These are phyloP conservation scores for Stomatorhinus walkeri DNA, from an alignment of 2,797 vertebrate genomes.

Conservation along the genomic window DNA sequence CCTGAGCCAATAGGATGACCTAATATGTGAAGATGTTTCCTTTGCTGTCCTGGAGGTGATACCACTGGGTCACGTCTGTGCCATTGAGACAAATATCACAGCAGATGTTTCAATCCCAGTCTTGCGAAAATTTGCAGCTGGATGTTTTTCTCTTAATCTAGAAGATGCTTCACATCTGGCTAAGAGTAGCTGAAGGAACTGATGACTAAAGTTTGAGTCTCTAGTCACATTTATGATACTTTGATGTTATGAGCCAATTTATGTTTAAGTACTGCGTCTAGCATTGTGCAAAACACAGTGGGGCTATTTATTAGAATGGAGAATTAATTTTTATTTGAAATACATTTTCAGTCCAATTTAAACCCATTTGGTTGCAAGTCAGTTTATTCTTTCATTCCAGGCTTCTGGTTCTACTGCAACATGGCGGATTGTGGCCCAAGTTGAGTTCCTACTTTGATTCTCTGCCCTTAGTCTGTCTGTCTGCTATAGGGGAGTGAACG, in stretches of 20 bases:
- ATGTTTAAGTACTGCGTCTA: neutral
- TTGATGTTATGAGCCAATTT: neutral
- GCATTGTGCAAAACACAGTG: neutral
- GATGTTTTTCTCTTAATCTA: neutral
- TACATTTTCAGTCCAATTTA: neutral
- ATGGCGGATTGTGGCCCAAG: neutral
- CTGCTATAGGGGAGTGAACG: neutral
- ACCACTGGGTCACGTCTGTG: neutral
- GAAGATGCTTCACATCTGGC: neutral
- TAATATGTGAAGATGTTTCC: neutral
- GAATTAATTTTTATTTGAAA: neutral
- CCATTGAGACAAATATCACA: neutral
- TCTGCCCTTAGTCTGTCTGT: neutral
- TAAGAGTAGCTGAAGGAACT: neutral
- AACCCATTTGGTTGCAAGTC: neutral
- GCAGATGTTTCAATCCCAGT: neutral
- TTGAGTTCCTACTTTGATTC: neutral
- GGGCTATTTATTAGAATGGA: neutral
- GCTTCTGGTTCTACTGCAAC: neutral
- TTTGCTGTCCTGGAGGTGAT: neutral
- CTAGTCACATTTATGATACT: neutral
- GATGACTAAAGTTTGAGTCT: neutral
- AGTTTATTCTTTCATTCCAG: neutral
- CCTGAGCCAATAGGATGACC: neutral
- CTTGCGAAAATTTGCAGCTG: conserved; percentile 2